A percentile compares a stretch with the other conserved stretches of the same genome.
These are phyloP conservation scores for Streblospio benedicti DNA, from an alignment of 1,140 invertebrate genomes.

Conservation along the genomic window DNA sequence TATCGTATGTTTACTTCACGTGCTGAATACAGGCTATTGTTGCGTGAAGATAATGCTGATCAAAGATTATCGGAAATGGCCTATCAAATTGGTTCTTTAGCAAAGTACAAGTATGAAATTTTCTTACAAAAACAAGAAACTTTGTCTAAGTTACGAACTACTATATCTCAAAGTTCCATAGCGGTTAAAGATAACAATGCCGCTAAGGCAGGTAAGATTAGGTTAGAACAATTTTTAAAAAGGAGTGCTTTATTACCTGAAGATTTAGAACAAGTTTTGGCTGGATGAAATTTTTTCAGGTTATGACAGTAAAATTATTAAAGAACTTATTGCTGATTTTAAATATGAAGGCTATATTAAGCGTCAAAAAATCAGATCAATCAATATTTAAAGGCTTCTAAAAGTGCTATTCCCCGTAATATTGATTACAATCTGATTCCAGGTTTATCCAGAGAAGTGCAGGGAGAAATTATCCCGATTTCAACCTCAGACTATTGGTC, in stretches of 20 bases:
- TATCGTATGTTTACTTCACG: constrained; percentile 85
- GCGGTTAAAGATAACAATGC: not conserved
- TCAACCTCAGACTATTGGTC: not conserved
- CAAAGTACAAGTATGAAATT: not conserved
- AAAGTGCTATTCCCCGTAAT: not conserved
- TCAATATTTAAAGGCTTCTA: not conserved
- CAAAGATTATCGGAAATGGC: not conserved
- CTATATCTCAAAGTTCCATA: not conserved
- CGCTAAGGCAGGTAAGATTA: not conserved
- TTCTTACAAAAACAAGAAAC: not conserved
- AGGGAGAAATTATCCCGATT: not conserved
- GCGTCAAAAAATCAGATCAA: not conserved
- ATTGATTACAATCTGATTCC: not conserved
- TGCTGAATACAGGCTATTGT: constrained; percentile 68
- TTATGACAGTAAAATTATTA: not conserved
- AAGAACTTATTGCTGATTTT: not conserved
- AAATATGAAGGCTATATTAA: constrained; percentile 1
- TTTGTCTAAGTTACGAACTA: not conserved
- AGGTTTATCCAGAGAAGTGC: not conserved
- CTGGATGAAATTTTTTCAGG: not conserved
- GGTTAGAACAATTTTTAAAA: not conserved
- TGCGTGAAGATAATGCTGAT: constrained; percentile 46
- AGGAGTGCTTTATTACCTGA: not conserved
- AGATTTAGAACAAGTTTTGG: not conserved
- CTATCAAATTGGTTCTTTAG: not conserved